These are phyloP conservation scores for Antedon mediterranea DNA, from an alignment of 53 echinoderm and acorn worm species.

Conservation along the genomic window DNA sequence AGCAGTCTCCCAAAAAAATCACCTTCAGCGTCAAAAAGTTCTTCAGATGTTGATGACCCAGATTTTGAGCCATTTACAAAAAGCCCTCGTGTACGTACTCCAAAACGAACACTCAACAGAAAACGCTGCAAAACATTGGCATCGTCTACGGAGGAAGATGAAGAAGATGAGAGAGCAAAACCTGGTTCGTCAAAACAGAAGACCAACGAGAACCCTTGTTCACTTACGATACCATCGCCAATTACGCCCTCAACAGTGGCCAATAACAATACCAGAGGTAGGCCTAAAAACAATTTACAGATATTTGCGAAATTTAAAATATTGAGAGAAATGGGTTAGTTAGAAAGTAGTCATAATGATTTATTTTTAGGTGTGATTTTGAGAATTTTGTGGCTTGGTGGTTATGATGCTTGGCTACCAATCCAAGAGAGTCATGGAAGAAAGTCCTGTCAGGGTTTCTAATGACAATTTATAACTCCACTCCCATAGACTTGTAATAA, in stretches of 20 bases:
- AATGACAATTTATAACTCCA: too few relatives aligned
- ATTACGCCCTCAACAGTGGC: not conserved
- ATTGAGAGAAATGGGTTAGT: too few relatives aligned
- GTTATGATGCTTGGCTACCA: too few relatives aligned
- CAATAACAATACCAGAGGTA: not conserved
- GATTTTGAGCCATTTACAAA: not conserved
- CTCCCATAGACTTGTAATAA: too few relatives aligned
- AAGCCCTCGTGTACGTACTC: not conserved
- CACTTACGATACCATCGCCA: not conserved
- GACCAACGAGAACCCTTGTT: not conserved
- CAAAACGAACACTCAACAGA: not conserved
- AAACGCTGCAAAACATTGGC: not conserved
- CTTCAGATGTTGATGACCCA: not conserved
- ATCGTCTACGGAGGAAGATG: not conserved
- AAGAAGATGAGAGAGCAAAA: not conserved
- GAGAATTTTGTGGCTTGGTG: too few relatives aligned
- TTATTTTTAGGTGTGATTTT: too few relatives aligned
- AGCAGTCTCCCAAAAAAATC: not conserved
- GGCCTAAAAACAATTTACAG: too few relatives aligned
- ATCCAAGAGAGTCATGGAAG: too few relatives aligned
- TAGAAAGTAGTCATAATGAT: too few relatives aligned
- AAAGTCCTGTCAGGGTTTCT: too few relatives aligned
- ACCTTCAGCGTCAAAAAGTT: not conserved
- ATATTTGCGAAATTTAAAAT: too few relatives aligned
- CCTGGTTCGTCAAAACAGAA: not conserved